A percentile compares a stretch with the other conserved stretches of the same genome.
Conservation (phyloP, 2,888 invertebrate species). For the Aporophyla nigra region DNA sequence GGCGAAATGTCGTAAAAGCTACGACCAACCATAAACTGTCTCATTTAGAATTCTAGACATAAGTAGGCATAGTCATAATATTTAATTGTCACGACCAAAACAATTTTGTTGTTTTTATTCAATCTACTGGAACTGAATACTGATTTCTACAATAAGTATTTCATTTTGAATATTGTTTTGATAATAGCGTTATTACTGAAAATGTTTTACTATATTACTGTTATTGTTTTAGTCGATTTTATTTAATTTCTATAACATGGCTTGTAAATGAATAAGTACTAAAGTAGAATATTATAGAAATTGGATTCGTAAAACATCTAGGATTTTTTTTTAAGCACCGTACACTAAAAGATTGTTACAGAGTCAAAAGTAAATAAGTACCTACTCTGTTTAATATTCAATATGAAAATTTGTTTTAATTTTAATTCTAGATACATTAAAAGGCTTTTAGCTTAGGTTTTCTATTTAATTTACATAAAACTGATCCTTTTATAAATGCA, state of each 20-base stretch:
- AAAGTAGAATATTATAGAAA: conserved; percentile 13
- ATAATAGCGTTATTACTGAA: not conserved
- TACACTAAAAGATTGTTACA: not conserved
- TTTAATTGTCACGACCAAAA: conserved; percentile 47
- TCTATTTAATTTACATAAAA: not conserved
- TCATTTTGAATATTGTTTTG: conserved; percentile 27
- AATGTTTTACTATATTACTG: conserved; percentile 11
- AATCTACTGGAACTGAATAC: conserved; percentile 41
- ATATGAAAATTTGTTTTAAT: conserved; percentile 6
- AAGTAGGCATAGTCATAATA: conserved; percentile 41
- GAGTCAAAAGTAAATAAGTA: not conserved
- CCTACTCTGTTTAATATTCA: conserved; percentile 1
- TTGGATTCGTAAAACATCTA: not conserved
- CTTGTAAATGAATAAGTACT: not conserved
- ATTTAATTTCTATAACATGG: not conserved
- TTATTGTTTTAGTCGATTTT: not conserved
- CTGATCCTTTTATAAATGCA: no score
- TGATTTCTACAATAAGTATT: conserved; percentile 36
- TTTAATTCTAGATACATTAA: not conserved
- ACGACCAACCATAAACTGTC: conserved; percentile 51
- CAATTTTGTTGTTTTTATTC: conserved; percentile 48
- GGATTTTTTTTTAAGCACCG: conserved; percentile 2
- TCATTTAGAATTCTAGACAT: conserved; percentile 57
- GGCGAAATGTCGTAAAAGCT: conserved; percentile 52
- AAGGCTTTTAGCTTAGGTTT: not conserved